Base-by-base conservation (phyloP, 2,113 vertebrate genomes). In the Bettongia penicillata region DNA sequence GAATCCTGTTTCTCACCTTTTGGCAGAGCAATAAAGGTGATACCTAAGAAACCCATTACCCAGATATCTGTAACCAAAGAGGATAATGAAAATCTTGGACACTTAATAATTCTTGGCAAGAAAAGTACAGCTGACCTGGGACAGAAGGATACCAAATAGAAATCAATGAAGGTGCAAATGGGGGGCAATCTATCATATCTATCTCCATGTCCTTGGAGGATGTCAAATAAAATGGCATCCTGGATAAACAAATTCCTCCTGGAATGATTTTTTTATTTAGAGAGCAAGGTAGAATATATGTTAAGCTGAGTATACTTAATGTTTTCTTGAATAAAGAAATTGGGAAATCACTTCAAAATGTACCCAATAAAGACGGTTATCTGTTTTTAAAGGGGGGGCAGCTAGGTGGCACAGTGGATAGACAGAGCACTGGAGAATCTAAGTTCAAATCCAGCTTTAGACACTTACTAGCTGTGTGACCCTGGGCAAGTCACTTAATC, bases 151-250 rank as follows among this genome's bases (percentile, higher is more conserved):
- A 98, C 3, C 12, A 99, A 94, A 98, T 99, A 97, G 98, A 99
- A 93, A 84, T 99, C 96, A 99, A 99, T 77, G 99, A 99, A 92
- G 99, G 57, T 31, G 57, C 28, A 4, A 3, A 61, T 99, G 48
- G 98, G 99, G 99, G 99, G 99, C 99, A 99, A 97, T 99, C 95
- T 99, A 99, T 98, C 99, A 99, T 0, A 55, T 99, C 91, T 99
- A 99, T 94, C 96, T 99, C 53, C 99, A 99, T 92, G 97, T 61
- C 93, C 98, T 99, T 94, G 99, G 99, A 28, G 99, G 99, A 25
- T 99, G 99, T 93, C 98, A 98, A 97, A 96, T 99, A 99, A 97
- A 97, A 8, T 99, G 99, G 99, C 99, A 99, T 55, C 99, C 99
- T 31, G 99, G 99, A 94, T 99, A 99, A 99, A 53, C n/a, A n/a